A percentile compares a stretch with the other conserved stretches of the same genome.
Conservation (phyloP, 2,797 vertebrate genomes). For the Alfaro cultratus region DNA sequence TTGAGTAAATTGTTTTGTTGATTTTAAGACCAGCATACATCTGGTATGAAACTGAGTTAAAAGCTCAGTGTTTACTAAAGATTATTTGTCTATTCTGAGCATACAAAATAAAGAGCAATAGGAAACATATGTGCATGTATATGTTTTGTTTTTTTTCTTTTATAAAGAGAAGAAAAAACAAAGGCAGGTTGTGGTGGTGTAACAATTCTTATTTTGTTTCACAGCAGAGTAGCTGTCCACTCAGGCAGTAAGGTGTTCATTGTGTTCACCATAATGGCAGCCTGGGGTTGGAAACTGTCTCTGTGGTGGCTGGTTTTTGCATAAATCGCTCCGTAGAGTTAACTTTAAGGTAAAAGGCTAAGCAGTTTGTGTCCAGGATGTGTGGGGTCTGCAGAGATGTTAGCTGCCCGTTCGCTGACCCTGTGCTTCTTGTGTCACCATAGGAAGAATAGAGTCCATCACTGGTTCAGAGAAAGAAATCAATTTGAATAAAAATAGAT, state of each 20-base stretch:
- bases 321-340: neutral
- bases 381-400: neutral
- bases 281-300: neutral
- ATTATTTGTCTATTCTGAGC: neutral
- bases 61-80: neutral
- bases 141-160: neutral
- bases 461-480: neutral
- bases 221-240: neutral
- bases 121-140: neutral
- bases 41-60: slow-evolving; percentile 9
- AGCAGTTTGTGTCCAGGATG: neutral
- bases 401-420: neutral
- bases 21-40: neutral
- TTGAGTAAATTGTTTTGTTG: too few species aligned
- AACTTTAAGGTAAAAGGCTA: neutral
- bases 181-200: neutral
- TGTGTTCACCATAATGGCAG: neutral
- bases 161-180: neutral
- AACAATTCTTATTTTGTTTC: neutral
- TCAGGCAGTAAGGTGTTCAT: neutral
- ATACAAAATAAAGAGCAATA: neutral
- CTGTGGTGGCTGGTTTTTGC: neutral
- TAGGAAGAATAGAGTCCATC: too few species aligned
- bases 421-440: too few species aligned
- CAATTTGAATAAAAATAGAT: neutral